Conservation (phyloP, 2,113 vertebrate species). For the Elephantulus edwardii region DNA sequence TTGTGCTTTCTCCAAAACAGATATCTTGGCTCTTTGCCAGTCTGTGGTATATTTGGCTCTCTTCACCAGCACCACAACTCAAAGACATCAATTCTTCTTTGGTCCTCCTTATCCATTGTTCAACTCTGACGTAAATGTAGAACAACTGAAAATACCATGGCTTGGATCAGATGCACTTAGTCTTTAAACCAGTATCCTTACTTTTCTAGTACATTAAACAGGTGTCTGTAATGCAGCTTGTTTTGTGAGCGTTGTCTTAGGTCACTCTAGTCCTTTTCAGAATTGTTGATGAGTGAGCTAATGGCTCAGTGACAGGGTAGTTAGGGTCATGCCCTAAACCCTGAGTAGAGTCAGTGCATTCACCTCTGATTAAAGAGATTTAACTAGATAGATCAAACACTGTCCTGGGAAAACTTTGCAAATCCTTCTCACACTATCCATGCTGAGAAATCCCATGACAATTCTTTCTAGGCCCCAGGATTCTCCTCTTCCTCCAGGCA, state of each 20-base stretch:
- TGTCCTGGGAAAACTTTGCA: not conserved
- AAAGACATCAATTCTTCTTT: too few species aligned
- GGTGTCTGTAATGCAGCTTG: not conserved
- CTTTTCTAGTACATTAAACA: too few species aligned
- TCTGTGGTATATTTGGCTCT: too few species aligned
- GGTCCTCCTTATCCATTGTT: too few species aligned
- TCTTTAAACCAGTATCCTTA: too few species aligned
- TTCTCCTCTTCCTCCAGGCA: not conserved
- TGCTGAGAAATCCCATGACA: not conserved
- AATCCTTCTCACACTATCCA: not conserved
- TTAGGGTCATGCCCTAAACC: conserved; percentile 17
- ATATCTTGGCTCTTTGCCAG: too few species aligned
- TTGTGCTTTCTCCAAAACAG: too few species aligned
- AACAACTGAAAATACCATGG: too few species aligned
- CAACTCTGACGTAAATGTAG: too few species aligned
- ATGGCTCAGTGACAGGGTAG: not conserved
- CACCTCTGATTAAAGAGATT: not conserved
- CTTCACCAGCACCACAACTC: too few species aligned
- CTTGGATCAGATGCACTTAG: too few species aligned
- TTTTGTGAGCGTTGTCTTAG: not conserved
- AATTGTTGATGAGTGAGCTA: not conserved
- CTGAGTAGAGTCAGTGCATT: not conserved
- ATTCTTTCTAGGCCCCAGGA: not conserved
- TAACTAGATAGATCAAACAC: not conserved
- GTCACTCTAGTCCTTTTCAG: not conserved